Conservation (phyloP, 2,797 vertebrate genomes). For the Channa striata region DNA sequence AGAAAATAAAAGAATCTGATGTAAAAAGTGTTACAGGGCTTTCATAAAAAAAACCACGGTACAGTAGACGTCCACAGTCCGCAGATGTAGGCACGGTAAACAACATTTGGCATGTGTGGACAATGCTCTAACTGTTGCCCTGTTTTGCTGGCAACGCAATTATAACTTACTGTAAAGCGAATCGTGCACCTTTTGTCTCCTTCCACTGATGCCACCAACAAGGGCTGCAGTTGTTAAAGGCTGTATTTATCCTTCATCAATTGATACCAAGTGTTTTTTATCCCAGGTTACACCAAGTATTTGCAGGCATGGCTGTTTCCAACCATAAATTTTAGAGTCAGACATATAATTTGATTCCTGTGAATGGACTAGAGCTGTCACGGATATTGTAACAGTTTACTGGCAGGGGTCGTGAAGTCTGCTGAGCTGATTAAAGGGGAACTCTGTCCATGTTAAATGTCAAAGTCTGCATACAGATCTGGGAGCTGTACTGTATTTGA, state of each 20-base stretch:
- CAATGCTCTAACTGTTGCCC: conserved; percentile 2
- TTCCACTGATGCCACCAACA: conserved; percentile 27
- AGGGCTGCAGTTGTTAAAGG: conserved; percentile 28
- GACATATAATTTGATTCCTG: conserved; percentile 53
- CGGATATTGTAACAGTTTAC: conserved; percentile 39
- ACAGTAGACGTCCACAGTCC: conserved; percentile 24
- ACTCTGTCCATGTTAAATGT: conserved; percentile 6
- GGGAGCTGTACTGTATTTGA: neutral
- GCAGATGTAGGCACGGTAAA: conserved; percentile 4
- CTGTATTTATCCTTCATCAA: conserved; percentile 32
- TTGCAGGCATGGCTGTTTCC: conserved; percentile 40
- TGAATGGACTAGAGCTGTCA: conserved; percentile 52
- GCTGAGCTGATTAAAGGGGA: conserved; percentile 21
- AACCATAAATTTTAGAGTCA: conserved; percentile 45
- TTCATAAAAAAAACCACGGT: conserved; percentile 22
- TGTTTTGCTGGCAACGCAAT: conserved; percentile 21
- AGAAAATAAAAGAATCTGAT: conserved; percentile 27
- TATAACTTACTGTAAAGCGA: conserved; percentile 1
- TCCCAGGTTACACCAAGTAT: conserved; percentile 27
- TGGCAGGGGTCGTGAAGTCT: conserved; percentile 28
- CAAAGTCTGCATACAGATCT: conserved; percentile 23
- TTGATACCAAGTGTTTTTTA: conserved; percentile 27
- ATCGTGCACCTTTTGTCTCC: conserved; percentile 17
- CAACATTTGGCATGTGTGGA: conserved; percentile 1
- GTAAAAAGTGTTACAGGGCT: conserved; percentile 6